These are phyloP conservation scores for Hydractinia symbiolongicarpus DNA, from an alignment of 30 jellyfish, hydroid and myxozoan species.

Conservation along the genomic window DNA sequence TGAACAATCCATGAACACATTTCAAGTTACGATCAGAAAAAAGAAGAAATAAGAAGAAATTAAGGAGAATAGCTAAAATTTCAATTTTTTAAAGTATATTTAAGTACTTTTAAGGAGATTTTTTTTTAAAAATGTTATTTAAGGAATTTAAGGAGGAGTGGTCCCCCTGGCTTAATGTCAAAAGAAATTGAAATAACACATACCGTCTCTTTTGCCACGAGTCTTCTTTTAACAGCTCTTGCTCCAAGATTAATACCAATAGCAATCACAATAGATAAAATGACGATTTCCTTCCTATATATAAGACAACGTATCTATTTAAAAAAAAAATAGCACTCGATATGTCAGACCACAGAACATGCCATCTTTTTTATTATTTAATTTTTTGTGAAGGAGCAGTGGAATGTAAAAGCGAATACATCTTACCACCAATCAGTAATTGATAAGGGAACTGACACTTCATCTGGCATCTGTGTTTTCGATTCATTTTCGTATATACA, in stretches of 20 bases:
- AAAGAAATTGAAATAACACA: background rate
- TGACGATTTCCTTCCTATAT: conserved; percentile 71
- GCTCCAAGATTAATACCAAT: conserved; percentile 27
- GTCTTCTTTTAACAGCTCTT: conserved; percentile 22
- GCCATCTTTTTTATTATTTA: background rate
- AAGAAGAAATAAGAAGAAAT: too few relatives aligned
- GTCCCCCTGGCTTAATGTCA: too few relatives aligned
- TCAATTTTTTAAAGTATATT: too few relatives aligned
- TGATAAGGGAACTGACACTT: conserved; percentile 38
- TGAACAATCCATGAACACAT: too few relatives aligned
- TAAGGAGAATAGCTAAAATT: too few relatives aligned
- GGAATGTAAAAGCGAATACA: background rate
- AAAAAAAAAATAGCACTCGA: too few relatives aligned
- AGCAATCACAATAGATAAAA: conserved; percentile 56
- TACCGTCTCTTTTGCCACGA: conserved; percentile 9
- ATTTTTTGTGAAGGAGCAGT: background rate
- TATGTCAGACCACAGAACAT: too few relatives aligned
- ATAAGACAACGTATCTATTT: background rate
- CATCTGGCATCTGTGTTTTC: background rate
- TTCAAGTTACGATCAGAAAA: too few relatives aligned
- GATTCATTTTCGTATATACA: background rate
- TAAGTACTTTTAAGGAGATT: too few relatives aligned
- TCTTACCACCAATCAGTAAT: conserved; percentile 54
- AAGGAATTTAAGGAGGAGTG: too few relatives aligned
- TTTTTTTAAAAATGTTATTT: too few relatives aligned